phyloP scores from a whole-genome alignment of 1,140 invertebrate genomes.

The Mesaphorura yosii region DNA sequence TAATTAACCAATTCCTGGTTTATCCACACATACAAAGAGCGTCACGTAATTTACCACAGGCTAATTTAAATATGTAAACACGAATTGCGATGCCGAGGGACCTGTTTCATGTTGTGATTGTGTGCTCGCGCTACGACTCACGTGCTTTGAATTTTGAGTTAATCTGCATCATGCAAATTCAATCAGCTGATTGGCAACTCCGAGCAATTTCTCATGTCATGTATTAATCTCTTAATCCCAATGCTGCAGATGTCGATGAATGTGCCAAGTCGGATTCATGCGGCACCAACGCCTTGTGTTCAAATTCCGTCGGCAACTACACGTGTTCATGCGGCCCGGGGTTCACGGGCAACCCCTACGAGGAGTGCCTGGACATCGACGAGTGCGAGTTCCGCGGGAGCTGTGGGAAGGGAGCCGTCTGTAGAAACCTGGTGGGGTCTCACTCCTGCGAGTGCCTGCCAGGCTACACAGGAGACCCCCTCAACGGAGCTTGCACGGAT shows the following conservation, averaged over 20 bases:
- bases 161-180: no score
- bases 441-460: slow-evolving; percentile 68
- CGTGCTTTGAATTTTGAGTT: no score
- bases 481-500: slow-evolving; percentile 46
- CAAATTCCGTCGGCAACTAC: slow-evolving; percentile 75
- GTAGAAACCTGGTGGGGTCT: slow-evolving; percentile 37
- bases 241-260: slow-evolving; percentile 79
- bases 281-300: slow-evolving; percentile 64
- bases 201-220: no score
- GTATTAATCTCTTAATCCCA: no score
- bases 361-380: slow-evolving; percentile 72
- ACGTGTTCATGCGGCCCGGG: slow-evolving; percentile 71
- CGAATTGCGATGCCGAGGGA: no score
- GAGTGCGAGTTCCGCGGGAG: slow-evolving; percentile 60
- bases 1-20: no score
- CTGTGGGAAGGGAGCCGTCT: slow-evolving; percentile 62
- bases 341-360: slow-evolving; percentile 73
- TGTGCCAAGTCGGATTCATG: slow-evolving; percentile 64
- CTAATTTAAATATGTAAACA: no score
- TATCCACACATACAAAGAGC: no score
- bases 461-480: slow-evolving; percentile 61
- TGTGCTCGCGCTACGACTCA: no score
- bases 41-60: no score
- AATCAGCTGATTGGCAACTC: no score
- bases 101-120: no score